Base-by-base conservation (phyloP, 35 echinoderm and acorn worm species). In the Ophioderma brevispina region DNA sequence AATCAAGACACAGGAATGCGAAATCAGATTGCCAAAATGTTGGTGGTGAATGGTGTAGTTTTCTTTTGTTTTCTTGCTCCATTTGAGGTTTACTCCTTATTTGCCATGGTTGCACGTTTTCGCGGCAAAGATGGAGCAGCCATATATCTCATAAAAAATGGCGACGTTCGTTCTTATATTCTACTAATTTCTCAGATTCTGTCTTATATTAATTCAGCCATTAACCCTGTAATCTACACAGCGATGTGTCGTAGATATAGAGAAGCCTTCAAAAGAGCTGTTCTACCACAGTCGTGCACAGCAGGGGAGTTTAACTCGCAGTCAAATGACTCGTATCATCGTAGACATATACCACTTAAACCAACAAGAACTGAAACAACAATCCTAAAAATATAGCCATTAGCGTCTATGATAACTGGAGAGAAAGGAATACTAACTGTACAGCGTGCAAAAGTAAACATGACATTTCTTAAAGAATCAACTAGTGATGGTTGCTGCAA, bases 161-260 rank as follows among this genome's bases (percentile, higher is more conserved):
- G 70, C 64, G 23, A 6, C n/a, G 59, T 30, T 15, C 55, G 35
- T 82, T 23, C n/a, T 14, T 76, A 35, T 78, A 31, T 78, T 46
- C 15, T 41, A 81, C 75, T 43, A 86, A 2, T 95, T 23, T 79
- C 79, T 33, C 93, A 89, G 13, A 78, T 85, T 31, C 32, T 95
- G 23, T 78, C 90, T 15, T 99, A 99, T 34, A 76, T 99, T 0
- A 99, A 99, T 43, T 95, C 94, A 1, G 97, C 92, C 6, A 91
- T 95, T 14, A 99, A 99, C 38, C 97, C 97, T 17, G 87, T 99
- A 34, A 93, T 99, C 1, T 99, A 95, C 28, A 99, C 94, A 21
- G 82, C 83, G 2, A 93, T 95, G 87, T 95, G 97, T 82, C 91
- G 92, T 32, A 70, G 93, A 33, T 99, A 99, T 32, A 55, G 28